These are phyloP conservation scores for Trogon surrucura DNA, from an alignment of 2,113 vertebrate genomes.

Conservation along the genomic window DNA sequence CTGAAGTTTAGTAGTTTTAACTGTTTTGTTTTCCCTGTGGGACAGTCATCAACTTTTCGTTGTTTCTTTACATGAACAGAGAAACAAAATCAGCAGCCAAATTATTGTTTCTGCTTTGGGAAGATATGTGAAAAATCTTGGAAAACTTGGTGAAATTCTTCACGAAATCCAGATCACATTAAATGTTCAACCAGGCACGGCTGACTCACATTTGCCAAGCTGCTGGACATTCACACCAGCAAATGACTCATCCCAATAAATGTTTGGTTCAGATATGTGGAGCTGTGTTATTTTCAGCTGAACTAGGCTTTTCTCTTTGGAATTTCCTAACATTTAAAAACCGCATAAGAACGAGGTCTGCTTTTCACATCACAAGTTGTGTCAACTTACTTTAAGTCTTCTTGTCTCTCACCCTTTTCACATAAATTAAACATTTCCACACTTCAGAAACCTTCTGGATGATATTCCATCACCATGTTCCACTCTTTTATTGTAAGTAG, in stretches of 20 bases:
- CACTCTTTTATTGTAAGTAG: not conserved
- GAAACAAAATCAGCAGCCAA: not conserved
- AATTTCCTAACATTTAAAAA: not conserved
- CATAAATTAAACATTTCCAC: not conserved
- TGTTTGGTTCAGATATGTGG: not conserved
- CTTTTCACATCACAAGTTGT: conserved; percentile 18
- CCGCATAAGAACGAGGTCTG: not conserved
- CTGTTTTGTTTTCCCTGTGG: not conserved
- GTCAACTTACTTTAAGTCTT: conserved; percentile 6
- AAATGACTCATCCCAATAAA: not conserved
- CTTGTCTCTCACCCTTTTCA: conserved; percentile 41
- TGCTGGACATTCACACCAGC: not conserved
- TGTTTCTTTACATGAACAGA: not conserved
- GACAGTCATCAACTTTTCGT: not conserved
- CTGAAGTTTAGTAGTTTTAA: not conserved
- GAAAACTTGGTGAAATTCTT: not conserved
- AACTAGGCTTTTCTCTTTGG: not conserved
- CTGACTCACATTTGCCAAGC: not conserved
- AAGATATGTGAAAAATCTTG: not conserved
- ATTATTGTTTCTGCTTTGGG: not conserved
- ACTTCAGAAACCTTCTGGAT: conserved; percentile 1
- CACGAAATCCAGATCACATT: not conserved
- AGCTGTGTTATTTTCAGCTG: not conserved
- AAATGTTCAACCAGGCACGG: not conserved
- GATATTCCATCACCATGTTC: not conserved